These are phyloP conservation scores for Atrina japonica DNA, from an alignment of 2,888 invertebrate species.

Conservation along the genomic window DNA sequence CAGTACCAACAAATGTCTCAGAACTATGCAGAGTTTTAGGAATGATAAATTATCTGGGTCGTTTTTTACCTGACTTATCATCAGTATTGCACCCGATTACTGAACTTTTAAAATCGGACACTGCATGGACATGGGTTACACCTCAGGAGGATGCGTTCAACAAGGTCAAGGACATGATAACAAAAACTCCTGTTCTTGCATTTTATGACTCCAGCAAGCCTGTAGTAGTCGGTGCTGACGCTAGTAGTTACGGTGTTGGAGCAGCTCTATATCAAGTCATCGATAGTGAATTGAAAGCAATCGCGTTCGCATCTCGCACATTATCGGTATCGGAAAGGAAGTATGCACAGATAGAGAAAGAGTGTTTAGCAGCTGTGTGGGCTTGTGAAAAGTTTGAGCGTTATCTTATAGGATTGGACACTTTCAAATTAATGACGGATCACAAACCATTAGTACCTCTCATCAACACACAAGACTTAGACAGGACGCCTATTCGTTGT, in stretches of 20 bases:
- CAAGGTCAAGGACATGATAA: constrained; percentile 44
- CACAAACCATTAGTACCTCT: constrained; percentile 56
- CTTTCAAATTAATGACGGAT: constrained; percentile 52
- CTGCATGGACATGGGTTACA: constrained; percentile 29
- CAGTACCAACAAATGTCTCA: constrained; percentile 39
- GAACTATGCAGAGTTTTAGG: constrained; percentile 44
- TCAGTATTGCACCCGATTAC: constrained; percentile 46
- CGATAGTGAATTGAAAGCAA: constrained; percentile 43
- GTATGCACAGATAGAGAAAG: constrained; percentile 59
- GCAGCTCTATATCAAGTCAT: constrained; percentile 50
- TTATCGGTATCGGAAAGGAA: constrained; percentile 47
- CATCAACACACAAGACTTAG: constrained; percentile 49
- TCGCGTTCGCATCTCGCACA: constrained; percentile 55
- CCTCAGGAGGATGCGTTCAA: constrained; percentile 48
- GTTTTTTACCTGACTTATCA: constrained; percentile 47
- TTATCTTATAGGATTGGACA: constrained; percentile 46
- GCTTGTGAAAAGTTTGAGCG: constrained; percentile 52
- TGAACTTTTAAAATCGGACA: constrained; percentile 40
- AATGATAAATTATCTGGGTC: constrained; percentile 51
- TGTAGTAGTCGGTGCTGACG: constrained; percentile 54
- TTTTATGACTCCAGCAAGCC: constrained; percentile 52
- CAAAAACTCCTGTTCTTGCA: constrained; percentile 44
- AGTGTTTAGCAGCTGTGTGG: constrained; percentile 50
- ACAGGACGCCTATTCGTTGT: constrained; percentile 45
- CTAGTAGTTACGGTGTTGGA: constrained; percentile 56